Evolutionary conservation across 1,140 invertebrate species (phyloP).

Genomic region (Trachelipus rathkii): DNA sequence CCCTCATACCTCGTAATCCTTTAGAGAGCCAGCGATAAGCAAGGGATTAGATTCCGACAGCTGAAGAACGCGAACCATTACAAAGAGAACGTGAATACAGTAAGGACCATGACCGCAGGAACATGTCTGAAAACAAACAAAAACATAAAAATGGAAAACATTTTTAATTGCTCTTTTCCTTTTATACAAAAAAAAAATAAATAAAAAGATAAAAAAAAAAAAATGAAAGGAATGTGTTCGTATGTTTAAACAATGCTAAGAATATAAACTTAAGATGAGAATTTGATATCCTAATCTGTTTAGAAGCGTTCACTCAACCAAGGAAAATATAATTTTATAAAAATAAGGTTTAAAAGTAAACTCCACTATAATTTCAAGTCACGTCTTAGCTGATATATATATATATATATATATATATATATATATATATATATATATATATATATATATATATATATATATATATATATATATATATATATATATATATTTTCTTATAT

Average conservation of each 20-base stretch:
- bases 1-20: constrained; percentile 54
- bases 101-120: constrained; percentile 53
- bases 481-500: neutral
- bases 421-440: neutral
- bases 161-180: neutral
- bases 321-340: too few species aligned
- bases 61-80: constrained; percentile 55
- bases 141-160: constrained; percentile 5
- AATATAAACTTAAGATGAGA: too few species aligned
- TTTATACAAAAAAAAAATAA: neutral
- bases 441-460: constrained; percentile 13
- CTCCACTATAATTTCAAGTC: too few species aligned
- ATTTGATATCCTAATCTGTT: too few species aligned
- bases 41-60: constrained; percentile 51
- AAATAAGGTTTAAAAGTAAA: too few species aligned
- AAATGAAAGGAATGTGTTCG: too few species aligned
- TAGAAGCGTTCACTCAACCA: too few species aligned
- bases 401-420: neutral
- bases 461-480: constrained; percentile 15
- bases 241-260: too few species aligned
- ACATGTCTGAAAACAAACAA: constrained; percentile 50
- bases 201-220: neutral
- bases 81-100: constrained; percentile 55
- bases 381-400: too few species aligned
- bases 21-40: constrained; percentile 52